A percentile compares a stretch with the other conserved stretches of the same genome.
Evolutionary conservation across 1,140 invertebrate species (phyloP).

Genomic region (Dinoponera quadriceps): DNA sequence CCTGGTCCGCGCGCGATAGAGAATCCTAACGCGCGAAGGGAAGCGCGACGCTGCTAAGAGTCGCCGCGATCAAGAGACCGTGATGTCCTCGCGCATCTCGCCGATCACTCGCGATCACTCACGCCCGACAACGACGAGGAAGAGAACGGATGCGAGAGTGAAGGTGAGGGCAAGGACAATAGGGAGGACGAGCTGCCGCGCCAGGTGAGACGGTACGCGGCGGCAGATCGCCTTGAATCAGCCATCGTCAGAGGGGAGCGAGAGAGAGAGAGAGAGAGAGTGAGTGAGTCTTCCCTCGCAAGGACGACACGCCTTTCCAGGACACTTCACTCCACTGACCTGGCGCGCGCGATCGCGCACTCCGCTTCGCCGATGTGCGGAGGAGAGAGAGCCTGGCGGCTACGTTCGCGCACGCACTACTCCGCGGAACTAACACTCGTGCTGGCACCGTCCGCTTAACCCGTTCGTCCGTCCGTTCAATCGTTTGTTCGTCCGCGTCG

Average conservation of each 20-base stretch:
- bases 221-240: not conserved
- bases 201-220: slow-evolving; percentile 3
- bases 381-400: slow-evolving; percentile 25
- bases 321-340: slow-evolving; percentile 15
- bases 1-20: slow-evolving; percentile 4
- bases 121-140: not conserved
- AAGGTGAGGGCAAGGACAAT: not conserved
- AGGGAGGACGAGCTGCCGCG: slow-evolving; percentile 22
- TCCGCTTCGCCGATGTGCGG: slow-evolving; percentile 11
- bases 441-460: slow-evolving; percentile 8
- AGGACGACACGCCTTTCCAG: slow-evolving; percentile 65
- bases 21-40: not conserved
- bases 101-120: slow-evolving; percentile 63
- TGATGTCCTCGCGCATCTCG: slow-evolving; percentile 57
- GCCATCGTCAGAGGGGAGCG: slow-evolving; percentile 8
- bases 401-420: slow-evolving; percentile 60
- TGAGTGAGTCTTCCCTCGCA: slow-evolving; percentile 9
- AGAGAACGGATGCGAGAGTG: not conserved
- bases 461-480: not conserved
- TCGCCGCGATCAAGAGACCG: slow-evolving; percentile 52
- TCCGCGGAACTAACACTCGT: slow-evolving; percentile 64
- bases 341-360: not conserved
- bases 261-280: not conserved
- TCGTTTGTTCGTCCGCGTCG: not conserved
- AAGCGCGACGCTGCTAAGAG: slow-evolving; percentile 7